Evolutionary conservation across 2,113 vertebrate genomes (phyloP), one percentile per base, ranked within the genome.

Genomic region (Amblyopsis rosae): DNA sequence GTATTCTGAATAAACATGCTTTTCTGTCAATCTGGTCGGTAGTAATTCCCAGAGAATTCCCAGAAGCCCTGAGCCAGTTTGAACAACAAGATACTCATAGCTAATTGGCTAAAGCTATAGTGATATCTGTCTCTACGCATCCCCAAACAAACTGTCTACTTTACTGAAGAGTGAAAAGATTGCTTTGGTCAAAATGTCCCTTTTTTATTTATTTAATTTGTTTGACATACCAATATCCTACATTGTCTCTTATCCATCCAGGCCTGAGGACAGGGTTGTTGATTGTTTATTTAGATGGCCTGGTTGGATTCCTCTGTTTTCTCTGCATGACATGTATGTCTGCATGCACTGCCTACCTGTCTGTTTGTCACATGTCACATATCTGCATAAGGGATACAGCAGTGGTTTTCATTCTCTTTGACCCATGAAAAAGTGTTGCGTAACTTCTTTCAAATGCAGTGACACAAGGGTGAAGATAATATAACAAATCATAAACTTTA

Each of bases 261-360:
- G 72, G 80, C 76, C 74, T 70, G 15, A 77, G 77, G 77, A 26
- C 45, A 66, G 66, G 58, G 35, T 41, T 41, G 4, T 41, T 41
- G 35, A 7, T 67, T 77, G 72, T 87, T 85, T 71, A 62, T 80
- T 93, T 93, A 89, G 83, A 84, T 12, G 93, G 92, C 91, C 92
- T 90, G 89, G 89, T 85, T 88, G 59, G 65, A 45, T 79, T 82
- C 12, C 69, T 77, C 67, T 82, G 32, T 80, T 80, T 65, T 84
- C 70, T 88, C 92, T 94, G 95, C 96, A 96, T 95, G 95, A 90
- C 91, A 91, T 81, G 81, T 91, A 81, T 80, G 91, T 93, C 88
- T 82, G 95, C 95, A 96, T 96, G 95, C 93, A 73, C 93, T 93
- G 82, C 85, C 85, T 85, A 77, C 85, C 80, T 88, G 60, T 72